Conservation (phyloP, 30 jellyfish, hydroid and myxozoan genomes). For the Aurelia sp. region DNA sequence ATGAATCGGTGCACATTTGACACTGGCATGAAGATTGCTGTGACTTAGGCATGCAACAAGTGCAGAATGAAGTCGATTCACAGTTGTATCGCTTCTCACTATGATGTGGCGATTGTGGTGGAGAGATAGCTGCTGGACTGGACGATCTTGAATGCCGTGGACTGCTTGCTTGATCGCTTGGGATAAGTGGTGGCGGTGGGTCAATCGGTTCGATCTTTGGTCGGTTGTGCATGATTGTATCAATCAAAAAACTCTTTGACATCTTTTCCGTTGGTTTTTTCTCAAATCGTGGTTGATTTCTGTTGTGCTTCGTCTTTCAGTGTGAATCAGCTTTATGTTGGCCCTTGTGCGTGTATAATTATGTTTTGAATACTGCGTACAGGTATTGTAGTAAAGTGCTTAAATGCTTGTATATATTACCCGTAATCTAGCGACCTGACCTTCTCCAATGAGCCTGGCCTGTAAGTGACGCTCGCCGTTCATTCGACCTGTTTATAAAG, state of each 20-base stretch:
- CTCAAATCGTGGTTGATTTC: too few species aligned
- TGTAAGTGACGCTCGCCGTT: constrained; percentile 54
- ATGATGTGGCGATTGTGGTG: constrained; percentile 33
- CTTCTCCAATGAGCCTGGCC: constrained; percentile 44
- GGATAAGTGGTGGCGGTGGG: constrained; percentile 71
- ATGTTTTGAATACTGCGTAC: neutral
- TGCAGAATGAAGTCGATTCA: constrained; percentile 69
- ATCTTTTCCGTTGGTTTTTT: constrained; percentile 24
- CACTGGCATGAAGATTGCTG: constrained; percentile 75
- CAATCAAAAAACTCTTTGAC: constrained; percentile 92
- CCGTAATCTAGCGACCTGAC: constrained; percentile 71
- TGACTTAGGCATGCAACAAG: constrained; percentile 89
- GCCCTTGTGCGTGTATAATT: neutral
- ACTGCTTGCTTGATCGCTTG: constrained; percentile 51
- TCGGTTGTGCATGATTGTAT: constrained; percentile 83
- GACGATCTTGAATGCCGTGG: constrained; percentile 43
- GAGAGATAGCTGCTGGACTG: constrained; percentile 51
- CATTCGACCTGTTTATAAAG: constrained; percentile 67
- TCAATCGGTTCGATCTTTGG: constrained; percentile 60
- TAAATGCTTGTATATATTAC: constrained; percentile 29
- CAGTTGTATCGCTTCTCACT: constrained; percentile 37
- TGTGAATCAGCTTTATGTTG: neutral
- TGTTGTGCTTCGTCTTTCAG: too few species aligned
- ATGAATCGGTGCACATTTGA: constrained; percentile 53
- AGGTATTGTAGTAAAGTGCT: constrained; percentile 8